Evolutionary conservation across 2,113 vertebrate species (phyloP), one percentile per base, ranked within the genome.

Genomic region (Colius striatus): DNA sequence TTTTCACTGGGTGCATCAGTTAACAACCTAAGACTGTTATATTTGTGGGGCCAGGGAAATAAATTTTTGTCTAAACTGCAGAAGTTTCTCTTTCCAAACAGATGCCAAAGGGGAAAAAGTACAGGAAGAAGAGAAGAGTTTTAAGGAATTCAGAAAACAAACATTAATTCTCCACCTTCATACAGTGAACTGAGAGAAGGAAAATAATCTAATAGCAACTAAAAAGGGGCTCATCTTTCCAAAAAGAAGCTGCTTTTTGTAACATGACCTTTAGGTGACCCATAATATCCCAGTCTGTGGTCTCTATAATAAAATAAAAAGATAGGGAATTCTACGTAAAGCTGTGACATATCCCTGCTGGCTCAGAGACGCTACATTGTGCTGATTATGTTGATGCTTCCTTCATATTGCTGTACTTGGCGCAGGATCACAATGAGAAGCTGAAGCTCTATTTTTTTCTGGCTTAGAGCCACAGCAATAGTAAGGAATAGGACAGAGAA

Each of bases 331-430:
- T 90, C 95, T 95, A 91, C 95, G 95, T 94, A 95, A 97, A 97
- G 96, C 94, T 91, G 93, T 97, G 97, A 98, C 97, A 97, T 96
- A 94, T 95, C 95, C 88, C 96, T 95, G 97, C 97, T 98, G 98
- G 97, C 97, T 97, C 96, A 91, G 95, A 96, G 96, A 97, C 53
- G 21, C 79, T 94, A 91, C 89, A 95, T 97, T 97, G 84, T 96
- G 96, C 97, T 97, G 96, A 97, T 97, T 97, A 94, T 96, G 96
- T 97, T 96, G 95, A 96, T 97, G 96, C 97, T 98, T 97, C 96
- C 97, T 97, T 96, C 94, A 45, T 87, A 96, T 92, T 98, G 98
- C 97, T 98, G 96, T 97, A 90, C 87, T 98, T 98, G 98, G 98
- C 97, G 1, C 65, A 84, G 62, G 96, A 98, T 98, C 98, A 98